Conservation (phyloP, 1,140 invertebrate genomes). For the Ceratina calcarata region DNA sequence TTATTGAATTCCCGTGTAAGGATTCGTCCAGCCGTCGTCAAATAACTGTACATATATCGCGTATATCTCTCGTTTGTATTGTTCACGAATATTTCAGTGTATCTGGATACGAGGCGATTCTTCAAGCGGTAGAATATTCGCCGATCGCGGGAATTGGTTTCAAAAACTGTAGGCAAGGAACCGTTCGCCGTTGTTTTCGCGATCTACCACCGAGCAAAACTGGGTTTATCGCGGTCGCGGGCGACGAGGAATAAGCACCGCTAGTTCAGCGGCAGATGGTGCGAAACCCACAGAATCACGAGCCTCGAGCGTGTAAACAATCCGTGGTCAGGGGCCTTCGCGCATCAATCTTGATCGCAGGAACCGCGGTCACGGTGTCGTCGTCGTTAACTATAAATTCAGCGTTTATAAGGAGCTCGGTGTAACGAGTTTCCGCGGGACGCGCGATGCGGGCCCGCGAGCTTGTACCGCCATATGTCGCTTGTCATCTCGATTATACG, state of each 20-base stretch:
- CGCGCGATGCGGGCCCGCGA: neutral
- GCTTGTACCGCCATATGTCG: neutral
- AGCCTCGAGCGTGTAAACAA: slow-evolving; percentile 49
- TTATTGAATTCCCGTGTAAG: neutral
- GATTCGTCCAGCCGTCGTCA: no score
- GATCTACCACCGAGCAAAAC: neutral
- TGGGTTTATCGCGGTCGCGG: slow-evolving; percentile 12
- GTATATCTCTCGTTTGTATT: no score
- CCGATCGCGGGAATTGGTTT: no score
- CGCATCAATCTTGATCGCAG: slow-evolving; percentile 37
- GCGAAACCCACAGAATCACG: neutral
- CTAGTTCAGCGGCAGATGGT: slow-evolving; percentile 23
- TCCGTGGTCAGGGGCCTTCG: slow-evolving; percentile 13
- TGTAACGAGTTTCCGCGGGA: slow-evolving; percentile 28
- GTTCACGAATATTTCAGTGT: no score
- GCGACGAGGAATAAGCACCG: slow-evolving; percentile 13
- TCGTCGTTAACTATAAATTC: slow-evolving; percentile 35
- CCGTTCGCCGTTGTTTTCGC: no score
- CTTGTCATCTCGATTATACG: neutral
- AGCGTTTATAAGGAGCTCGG: slow-evolving; percentile 8
- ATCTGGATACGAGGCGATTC: no score
- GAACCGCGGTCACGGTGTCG: neutral
- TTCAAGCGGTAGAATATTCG: no score
- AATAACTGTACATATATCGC: no score
- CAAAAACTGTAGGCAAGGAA: no score